phyloP scores from a whole-genome alignment of 2,888 invertebrate species.

The Physocephala rufipes region DNA sequence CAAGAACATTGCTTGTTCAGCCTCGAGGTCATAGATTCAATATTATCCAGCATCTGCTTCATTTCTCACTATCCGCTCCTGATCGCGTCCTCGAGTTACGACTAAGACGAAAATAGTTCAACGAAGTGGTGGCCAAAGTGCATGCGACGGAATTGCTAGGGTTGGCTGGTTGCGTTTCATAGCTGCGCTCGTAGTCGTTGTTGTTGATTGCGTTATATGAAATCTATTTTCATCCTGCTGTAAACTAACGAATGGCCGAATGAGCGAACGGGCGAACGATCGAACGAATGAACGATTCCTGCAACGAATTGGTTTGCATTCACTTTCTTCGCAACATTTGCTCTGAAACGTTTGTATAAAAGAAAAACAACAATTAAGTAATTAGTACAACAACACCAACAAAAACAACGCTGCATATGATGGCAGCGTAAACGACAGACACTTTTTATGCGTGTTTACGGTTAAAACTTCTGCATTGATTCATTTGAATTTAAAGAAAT shows the following conservation, averaged over 20 bases:
- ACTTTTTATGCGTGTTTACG: conserved; percentile 35
- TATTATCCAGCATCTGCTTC: conserved; percentile 15
- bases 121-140: conserved; percentile 34
- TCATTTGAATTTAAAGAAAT: conserved; percentile 42
- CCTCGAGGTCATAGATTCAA: conserved; percentile 2
- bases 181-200: neutral
- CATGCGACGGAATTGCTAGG: conserved; percentile 29
- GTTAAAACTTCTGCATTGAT: conserved; percentile 21
- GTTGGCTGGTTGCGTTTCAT: conserved; percentile 24
- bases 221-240: conserved; percentile 46
- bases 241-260: too few relatives aligned
- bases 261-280: too few relatives aligned
- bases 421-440: too few relatives aligned
- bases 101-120: conserved; percentile 27
- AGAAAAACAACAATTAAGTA: conserved; percentile 1
- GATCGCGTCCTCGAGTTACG: neutral
- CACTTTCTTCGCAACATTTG: conserved; percentile 29
- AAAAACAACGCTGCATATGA: conserved; percentile 28
- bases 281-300: conserved; percentile 46
- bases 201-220: conserved; percentile 24
- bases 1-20: neutral
- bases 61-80: conserved; percentile 16
- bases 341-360: conserved; percentile 21
- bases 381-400: conserved; percentile 13
- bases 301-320: conserved; percentile 36